Conservation (phyloP, 2,888 invertebrate species). For the Cephus nigrinus region DNA sequence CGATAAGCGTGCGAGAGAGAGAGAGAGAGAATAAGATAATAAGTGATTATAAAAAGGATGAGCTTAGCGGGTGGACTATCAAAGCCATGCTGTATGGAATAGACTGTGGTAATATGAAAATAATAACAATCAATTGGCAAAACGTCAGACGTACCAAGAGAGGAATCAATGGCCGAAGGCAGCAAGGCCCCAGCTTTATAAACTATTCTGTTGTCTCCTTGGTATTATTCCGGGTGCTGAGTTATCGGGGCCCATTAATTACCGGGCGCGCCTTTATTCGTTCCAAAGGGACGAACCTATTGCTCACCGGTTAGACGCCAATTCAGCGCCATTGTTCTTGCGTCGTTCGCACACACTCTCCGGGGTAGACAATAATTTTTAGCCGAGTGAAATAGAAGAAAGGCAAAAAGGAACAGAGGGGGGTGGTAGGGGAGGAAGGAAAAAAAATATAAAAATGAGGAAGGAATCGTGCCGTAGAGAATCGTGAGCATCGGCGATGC, state of each 20-base stretch:
- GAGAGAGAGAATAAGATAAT: too few relatives aligned
- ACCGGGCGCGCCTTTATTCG: constrained; percentile 65
- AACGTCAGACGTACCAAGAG: constrained; percentile 4
- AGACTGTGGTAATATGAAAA: too few relatives aligned
- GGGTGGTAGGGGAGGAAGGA: constrained; percentile 25
- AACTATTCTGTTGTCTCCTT: constrained; percentile 67
- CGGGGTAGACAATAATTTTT: constrained; percentile 49
- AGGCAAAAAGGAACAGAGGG: constrained; percentile 33
- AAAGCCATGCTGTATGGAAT: too few relatives aligned
- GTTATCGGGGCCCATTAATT: constrained; percentile 65
- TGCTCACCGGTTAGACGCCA: constrained; percentile 66
- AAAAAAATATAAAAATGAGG: neutral
- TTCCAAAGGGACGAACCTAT: constrained; percentile 65
- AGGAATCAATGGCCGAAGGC: constrained; percentile 35
- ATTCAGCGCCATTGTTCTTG: constrained; percentile 65
- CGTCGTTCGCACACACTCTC: constrained; percentile 63
- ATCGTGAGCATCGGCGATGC: constrained; percentile 8
- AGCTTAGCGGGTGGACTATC: too few relatives aligned
- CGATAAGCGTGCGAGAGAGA: too few relatives aligned
- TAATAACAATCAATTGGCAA: too few relatives aligned
- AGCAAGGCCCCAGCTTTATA: constrained; percentile 53
- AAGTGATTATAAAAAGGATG: too few relatives aligned
- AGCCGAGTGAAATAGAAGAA: constrained; percentile 50
- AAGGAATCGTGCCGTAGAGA: neutral
- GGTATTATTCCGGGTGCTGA: constrained; percentile 64